Conservation (phyloP, 1,140 invertebrate genomes). For the Megathymus violae region DNA sequence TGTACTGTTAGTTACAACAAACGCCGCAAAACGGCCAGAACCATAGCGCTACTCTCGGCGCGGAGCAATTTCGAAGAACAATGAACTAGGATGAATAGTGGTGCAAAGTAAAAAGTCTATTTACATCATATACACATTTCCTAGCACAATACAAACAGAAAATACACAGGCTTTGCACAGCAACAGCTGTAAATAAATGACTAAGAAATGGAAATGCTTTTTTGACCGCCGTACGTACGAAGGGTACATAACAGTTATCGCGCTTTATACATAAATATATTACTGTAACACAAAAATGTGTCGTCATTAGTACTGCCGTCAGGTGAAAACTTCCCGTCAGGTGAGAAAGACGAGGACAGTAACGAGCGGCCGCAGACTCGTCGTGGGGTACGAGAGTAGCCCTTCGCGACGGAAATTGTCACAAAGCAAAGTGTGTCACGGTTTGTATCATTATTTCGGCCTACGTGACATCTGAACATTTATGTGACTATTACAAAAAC, state of each 20-base stretch:
- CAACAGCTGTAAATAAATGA: conserved; percentile 29
- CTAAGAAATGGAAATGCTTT: conserved; percentile 22
- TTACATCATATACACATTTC: conserved; percentile 75
- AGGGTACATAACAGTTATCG: conserved; percentile 22
- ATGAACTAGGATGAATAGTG: conserved; percentile 76
- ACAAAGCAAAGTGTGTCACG: conserved; percentile 75
- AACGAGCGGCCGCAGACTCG: conserved; percentile 76
- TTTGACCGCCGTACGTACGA: conserved; percentile 6
- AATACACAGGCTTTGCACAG: conserved; percentile 44
- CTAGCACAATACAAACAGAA: conserved; percentile 57
- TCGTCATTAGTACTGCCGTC: conserved; percentile 74
- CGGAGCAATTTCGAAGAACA: conserved; percentile 80
- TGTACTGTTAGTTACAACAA: conserved; percentile 50
- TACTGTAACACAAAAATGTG: conserved; percentile 34
- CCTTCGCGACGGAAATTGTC: conserved; percentile 74
- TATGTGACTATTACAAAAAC: conserved; percentile 7
- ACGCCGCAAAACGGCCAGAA: conserved; percentile 60
- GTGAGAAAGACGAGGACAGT: conserved; percentile 70
- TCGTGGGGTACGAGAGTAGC: conserved; percentile 69
- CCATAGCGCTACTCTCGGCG: conserved; percentile 67
- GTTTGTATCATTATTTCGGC: conserved; percentile 71
- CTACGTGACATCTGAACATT: conserved; percentile 29
- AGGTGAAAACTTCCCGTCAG: no score
- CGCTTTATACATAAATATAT: conserved; percentile 26
- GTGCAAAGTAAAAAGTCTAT: conserved; percentile 77